Evolutionary conservation across 2,797 vertebrate genomes (phyloP), one percentile per base, ranked within the genome.

Genomic region (Melanotaenia trifasciata): DNA sequence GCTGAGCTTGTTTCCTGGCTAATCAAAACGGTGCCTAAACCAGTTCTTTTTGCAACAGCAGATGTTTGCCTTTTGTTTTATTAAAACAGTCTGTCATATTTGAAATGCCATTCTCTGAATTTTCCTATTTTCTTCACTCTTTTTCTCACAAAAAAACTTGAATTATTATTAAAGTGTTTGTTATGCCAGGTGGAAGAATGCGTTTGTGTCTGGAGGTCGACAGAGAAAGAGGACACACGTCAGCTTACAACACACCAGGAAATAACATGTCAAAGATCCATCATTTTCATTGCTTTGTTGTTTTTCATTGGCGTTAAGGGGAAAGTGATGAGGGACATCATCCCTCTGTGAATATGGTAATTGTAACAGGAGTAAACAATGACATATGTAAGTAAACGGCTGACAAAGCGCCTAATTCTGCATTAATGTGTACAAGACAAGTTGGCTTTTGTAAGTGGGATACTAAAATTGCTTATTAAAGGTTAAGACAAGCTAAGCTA

Each of bases 151-250:
- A 18, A 43, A 36, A 61, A 75, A 64, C 81, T 36, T 70, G 16
- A 76, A 74, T 73, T 72, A 70, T 74, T 79, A 26, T 26, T 26
- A 26, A 64, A 22, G 35, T n/a, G 60, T 62, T 68, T 83, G 72
- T 76, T 76, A 1, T 67, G 64, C 84, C 80, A 86, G 76, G 59
- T 80, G 56, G 62, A 33, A 63, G 26, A 64, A 60, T 80, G 67
- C 70, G 60, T 87, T 81, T 83, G 65, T 73, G 70, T 81, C 75
- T 80, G 67, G 38, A 77, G 40, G 20, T 0, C n/a, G 67, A 72
- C n/a, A 20, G 13, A 76, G 30, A 58, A 35, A 70, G 24, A 67
- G 74, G 60, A 74, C 22, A 67, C 58, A 70, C 64, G 64, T 69
- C 58, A 72, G 70, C 54, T 32, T 70, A 64, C 40, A 69, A 69